Conservation (phyloP, 2,797 vertebrate genomes). For the Centropyge bicolor region DNA sequence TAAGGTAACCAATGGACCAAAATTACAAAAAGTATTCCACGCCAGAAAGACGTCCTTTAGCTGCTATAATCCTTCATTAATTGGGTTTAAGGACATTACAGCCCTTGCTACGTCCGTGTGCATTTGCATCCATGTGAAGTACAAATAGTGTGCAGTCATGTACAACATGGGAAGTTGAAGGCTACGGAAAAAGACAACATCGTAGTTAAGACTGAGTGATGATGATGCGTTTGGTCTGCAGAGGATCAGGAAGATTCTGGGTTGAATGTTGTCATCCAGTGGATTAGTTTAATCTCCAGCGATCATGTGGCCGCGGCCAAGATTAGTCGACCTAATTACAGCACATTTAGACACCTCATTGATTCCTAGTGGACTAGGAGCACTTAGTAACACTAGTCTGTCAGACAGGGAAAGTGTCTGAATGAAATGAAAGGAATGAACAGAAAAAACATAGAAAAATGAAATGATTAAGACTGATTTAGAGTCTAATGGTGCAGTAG, state of each 20-base stretch:
- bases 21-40: background rate
- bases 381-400: slow-evolving; percentile 49
- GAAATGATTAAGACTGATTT: slow-evolving; percentile 55
- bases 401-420: slow-evolving; percentile 31
- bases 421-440: slow-evolving; percentile 40
- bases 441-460: slow-evolving; percentile 19
- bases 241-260: slow-evolving; percentile 55
- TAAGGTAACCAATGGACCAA: slow-evolving; percentile 31
- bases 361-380: slow-evolving; percentile 56
- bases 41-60: slow-evolving; percentile 15
- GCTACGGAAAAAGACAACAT: slow-evolving; percentile 42
- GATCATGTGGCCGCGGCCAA: slow-evolving; percentile 57
- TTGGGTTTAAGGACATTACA: slow-evolving; percentile 20
- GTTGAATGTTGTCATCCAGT: slow-evolving; percentile 60
- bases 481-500: slow-evolving; percentile 43
- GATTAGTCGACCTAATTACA: slow-evolving; percentile 71
- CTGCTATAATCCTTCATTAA: slow-evolving; percentile 20
- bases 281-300: slow-evolving; percentile 69
- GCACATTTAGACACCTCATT: slow-evolving; percentile 51
- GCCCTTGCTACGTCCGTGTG: slow-evolving; percentile 57
- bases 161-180: slow-evolving; percentile 69
- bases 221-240: slow-evolving; percentile 55
- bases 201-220: slow-evolving; percentile 66
- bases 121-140: slow-evolving; percentile 44
- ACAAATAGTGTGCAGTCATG: slow-evolving; percentile 35